A percentile compares a stretch with the other conserved stretches of the same genome.
phyloP scores from a whole-genome alignment of 2,797 vertebrate species.

The Petrocephalus schoutedeni region DNA sequence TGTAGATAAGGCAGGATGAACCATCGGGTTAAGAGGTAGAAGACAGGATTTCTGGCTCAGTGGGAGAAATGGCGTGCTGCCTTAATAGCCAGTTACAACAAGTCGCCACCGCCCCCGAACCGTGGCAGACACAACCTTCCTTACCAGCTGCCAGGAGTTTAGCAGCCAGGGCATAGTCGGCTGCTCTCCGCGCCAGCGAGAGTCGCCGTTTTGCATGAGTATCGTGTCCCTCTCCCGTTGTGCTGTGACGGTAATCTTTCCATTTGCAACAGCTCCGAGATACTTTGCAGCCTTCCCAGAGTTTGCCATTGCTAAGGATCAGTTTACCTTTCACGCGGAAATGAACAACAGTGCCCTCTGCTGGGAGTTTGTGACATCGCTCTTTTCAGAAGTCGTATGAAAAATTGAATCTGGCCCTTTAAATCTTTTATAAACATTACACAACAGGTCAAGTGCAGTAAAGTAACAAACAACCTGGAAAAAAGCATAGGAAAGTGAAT shows the following conservation, averaged over 20 bases:
- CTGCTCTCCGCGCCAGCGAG: background rate
- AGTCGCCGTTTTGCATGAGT: background rate
- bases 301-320: background rate
- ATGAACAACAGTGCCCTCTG: background rate
- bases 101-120: background rate
- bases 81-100: background rate
- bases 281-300: background rate
- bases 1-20: background rate
- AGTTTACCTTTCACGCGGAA: background rate
- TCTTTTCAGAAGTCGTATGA: constrained; percentile 26
- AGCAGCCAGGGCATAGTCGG: background rate
- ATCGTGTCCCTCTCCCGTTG: background rate
- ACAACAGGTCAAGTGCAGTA: constrained; percentile 60
- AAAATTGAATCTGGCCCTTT: constrained; percentile 59
- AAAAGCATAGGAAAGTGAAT: constrained; percentile 50
- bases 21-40: background rate
- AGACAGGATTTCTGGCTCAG: background rate
- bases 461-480: constrained; percentile 58
- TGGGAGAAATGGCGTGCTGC: background rate
- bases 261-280: background rate
- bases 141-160: background rate
- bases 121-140: background rate
- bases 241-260: background rate
- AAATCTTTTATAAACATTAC: constrained; percentile 69
- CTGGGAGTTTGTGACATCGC: background rate